These are phyloP conservation scores for Cotesia glomerata DNA, from an alignment of 1,140 invertebrate genomes.

Conservation along the genomic window DNA sequence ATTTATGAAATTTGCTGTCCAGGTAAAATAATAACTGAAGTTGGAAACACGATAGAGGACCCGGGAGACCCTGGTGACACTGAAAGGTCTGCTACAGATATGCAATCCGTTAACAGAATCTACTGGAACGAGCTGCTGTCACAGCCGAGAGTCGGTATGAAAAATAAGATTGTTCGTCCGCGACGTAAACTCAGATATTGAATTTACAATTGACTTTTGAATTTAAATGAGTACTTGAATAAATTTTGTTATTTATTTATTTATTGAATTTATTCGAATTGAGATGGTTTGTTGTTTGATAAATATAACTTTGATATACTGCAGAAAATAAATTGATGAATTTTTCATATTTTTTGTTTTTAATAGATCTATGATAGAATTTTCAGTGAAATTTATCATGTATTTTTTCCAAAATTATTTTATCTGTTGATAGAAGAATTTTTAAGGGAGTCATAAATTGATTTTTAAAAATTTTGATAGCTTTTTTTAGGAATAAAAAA, in stretches of 20 bases:
- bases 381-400: no score
- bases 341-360: no score
- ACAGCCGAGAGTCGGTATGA: neutral
- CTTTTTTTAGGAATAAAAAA: no score
- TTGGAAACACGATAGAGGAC: neutral
- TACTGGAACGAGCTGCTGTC: constrained; percentile 44
- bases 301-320: neutral
- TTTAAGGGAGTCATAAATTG: no score
- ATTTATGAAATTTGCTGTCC: constrained; percentile 23
- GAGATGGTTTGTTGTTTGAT: no score
- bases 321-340: no score
- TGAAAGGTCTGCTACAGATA: neutral
- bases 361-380: no score
- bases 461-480: no score
- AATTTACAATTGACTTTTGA: neutral
- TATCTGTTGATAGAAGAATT: no score
- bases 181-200: neutral
- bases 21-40: neutral
- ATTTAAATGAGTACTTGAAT: neutral
- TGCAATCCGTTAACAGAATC: constrained; percentile 25
- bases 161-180: neutral
- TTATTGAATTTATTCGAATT: no score
- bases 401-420: no score
- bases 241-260: neutral
- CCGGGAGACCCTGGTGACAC: neutral